Evolutionary conservation across 2,113 vertebrate genomes (phyloP).

Genomic region (Eurystomus gularis): DNA sequence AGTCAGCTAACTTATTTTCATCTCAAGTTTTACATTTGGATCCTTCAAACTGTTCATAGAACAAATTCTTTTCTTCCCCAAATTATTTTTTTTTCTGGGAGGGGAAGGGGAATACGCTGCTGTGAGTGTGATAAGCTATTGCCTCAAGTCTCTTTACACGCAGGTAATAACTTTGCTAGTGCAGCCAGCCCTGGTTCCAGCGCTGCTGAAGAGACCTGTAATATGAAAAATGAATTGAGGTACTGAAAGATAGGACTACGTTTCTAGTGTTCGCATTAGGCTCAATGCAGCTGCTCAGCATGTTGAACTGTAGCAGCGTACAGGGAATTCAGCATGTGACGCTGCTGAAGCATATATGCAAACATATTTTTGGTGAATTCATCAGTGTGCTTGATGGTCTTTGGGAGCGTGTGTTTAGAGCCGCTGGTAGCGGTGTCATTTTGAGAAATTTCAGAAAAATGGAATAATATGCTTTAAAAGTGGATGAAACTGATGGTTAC

Average conservation of each 20-base stretch:
- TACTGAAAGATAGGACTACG: rapidly evolving
- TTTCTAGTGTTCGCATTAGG: background rate
- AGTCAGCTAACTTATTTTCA: background rate
- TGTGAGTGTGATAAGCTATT: background rate
- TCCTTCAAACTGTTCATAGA: background rate
- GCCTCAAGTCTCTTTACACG: background rate
- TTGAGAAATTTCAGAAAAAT: background rate
- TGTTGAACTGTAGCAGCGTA: background rate
- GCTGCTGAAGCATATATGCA: background rate
- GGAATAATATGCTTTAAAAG: background rate
- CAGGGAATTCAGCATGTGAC: background rate
- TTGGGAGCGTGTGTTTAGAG: background rate
- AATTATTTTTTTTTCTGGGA: background rate
- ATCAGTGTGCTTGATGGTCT: background rate
- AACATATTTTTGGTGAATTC: background rate
- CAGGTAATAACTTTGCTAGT: background rate
- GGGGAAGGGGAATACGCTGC: background rate
- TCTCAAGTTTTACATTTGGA: background rate
- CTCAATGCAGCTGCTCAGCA: background rate
- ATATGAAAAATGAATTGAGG: background rate
- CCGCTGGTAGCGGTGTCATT: background rate
- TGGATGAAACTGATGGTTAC: background rate
- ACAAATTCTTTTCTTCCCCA: background rate
- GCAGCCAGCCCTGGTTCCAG: background rate
- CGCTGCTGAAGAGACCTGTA: background rate